phyloP scores from a whole-genome alignment of 2,888 invertebrate genomes.

The Sturmia bella region DNA sequence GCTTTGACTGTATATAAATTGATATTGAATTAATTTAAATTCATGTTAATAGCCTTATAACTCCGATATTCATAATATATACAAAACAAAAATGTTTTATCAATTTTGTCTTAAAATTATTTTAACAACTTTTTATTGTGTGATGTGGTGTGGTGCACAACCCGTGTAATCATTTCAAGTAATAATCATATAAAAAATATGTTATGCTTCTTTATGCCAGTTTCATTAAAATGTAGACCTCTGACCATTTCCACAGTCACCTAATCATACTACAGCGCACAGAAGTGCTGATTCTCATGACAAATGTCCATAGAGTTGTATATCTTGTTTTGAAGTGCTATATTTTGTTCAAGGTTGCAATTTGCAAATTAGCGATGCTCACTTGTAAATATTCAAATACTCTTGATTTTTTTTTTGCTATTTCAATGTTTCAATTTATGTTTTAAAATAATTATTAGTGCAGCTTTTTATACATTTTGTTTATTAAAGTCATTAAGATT shows the following conservation, averaged over 20 bases:
- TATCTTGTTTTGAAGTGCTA: slow-evolving; percentile 62
- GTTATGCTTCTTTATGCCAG: too few relatives aligned
- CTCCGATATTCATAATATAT: too few relatives aligned
- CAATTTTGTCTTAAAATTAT: too few relatives aligned
- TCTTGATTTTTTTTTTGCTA: neutral
- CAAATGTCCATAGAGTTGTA: neutral
- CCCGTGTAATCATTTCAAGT: too few relatives aligned
- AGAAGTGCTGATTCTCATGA: neutral
- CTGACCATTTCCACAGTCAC: neutral
- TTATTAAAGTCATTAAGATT: slow-evolving; percentile 11
- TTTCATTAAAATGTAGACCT: neutral
- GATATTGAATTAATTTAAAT: too few relatives aligned
- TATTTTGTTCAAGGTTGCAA: slow-evolving; percentile 69
- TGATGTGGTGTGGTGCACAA: too few relatives aligned
- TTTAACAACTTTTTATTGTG: too few relatives aligned
- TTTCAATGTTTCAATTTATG: neutral
- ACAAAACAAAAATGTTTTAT: too few relatives aligned
- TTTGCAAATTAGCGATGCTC: slow-evolving; percentile 69
- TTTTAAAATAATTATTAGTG: slow-evolving; percentile 39
- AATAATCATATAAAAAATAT: too few relatives aligned
- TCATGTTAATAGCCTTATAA: too few relatives aligned
- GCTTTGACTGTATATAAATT: too few relatives aligned
- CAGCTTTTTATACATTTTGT: slow-evolving; percentile 1
- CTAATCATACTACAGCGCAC: neutral
- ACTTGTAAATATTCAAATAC: slow-evolving; percentile 57